A percentile compares a stretch with the other conserved stretches of the same genome.
Conservation (phyloP, 2,797 vertebrate genomes). For the Trematomus bernacchii region DNA sequence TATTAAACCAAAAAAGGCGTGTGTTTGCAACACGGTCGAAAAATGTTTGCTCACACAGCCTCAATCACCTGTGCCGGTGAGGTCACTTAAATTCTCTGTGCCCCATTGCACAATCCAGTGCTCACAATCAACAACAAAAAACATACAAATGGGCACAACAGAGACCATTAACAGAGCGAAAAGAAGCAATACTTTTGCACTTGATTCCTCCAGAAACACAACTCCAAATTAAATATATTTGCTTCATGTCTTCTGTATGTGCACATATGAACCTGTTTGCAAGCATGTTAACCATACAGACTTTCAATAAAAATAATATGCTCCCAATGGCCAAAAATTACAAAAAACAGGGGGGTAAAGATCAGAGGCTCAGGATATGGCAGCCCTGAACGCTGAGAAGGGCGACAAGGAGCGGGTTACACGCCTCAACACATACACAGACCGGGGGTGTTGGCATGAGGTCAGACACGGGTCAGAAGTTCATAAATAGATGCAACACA, state of each 20-base stretch:
- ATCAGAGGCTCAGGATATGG: slow-evolving; percentile 34
- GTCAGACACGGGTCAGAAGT: slow-evolving; percentile 48
- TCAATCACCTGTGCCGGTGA: too few species aligned
- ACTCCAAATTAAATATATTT: not conserved
- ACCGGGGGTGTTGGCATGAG: slow-evolving; percentile 22
- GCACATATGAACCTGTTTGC: not conserved
- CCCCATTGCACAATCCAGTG: too few species aligned
- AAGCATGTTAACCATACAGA: not conserved
- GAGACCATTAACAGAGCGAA: slow-evolving; percentile 1
- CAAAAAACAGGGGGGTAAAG: slow-evolving; percentile 21
- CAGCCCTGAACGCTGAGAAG: slow-evolving; percentile 28
- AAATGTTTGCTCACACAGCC: too few species aligned
- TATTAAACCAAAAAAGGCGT: too few species aligned
- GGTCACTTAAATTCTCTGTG: too few species aligned
- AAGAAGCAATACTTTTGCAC: not conserved
- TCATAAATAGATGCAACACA: slow-evolving; percentile 67
- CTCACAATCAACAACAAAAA: too few species aligned
- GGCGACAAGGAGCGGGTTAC: slow-evolving; percentile 31
- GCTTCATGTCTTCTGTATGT: not conserved
- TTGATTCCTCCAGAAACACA: not conserved
- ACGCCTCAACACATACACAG: slow-evolving; percentile 24
- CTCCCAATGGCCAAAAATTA: not conserved
- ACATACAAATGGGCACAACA: too few species aligned
- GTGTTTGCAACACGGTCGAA: too few species aligned
- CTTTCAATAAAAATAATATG: too few species aligned